Conservation (phyloP, 2,797 vertebrate genomes). For the Salarias fasciatus region DNA sequence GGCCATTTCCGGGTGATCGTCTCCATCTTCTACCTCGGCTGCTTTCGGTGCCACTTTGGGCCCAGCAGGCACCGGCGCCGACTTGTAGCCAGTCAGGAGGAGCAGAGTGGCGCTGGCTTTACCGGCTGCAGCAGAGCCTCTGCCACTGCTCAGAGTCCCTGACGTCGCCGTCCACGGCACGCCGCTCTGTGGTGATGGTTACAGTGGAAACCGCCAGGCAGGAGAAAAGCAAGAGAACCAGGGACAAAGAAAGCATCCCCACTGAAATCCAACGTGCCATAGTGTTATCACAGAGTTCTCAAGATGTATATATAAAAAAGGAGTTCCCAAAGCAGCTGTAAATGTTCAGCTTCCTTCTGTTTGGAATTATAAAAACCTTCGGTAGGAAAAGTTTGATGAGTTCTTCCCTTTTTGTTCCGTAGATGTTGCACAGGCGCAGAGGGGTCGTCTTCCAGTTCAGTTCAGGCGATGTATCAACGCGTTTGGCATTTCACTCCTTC, state of each 20-base stretch:
- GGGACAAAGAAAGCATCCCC: slow-evolving; percentile 56
- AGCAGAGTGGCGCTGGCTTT: slow-evolving; percentile 56
- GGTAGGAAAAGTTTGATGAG: slow-evolving; percentile 30
- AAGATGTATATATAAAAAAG: too few relatives aligned
- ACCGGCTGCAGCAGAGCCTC: slow-evolving; percentile 13
- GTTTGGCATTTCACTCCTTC: slow-evolving; percentile 43
- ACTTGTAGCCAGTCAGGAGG: slow-evolving; percentile 71
- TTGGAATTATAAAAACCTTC: slow-evolving; percentile 47
- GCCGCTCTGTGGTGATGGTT: slow-evolving; percentile 61
- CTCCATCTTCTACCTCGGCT: slow-evolving; percentile 73
- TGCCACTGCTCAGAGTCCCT: slow-evolving; percentile 41
- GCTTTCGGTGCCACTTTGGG: slow-evolving; percentile 64
- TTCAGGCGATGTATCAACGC: slow-evolving; percentile 33
- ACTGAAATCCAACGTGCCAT: slow-evolving; percentile 52
- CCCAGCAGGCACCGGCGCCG: slow-evolving; percentile 51
- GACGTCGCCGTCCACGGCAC: slow-evolving; percentile 17
- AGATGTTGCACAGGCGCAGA: too few relatives aligned
- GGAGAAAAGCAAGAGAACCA: slow-evolving; percentile 62
- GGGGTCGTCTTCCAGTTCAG: slow-evolving; percentile 1
- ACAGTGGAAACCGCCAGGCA: slow-evolving; percentile 70
- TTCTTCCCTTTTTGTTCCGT: not conserved
- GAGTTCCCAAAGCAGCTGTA: too few relatives aligned
- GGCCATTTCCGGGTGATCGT: slow-evolving; percentile 17
- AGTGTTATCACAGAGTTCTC: slow-evolving; percentile 47
- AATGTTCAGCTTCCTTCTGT: not conserved